Evolutionary conservation across 2,888 invertebrate species (phyloP).

Genomic region (Odontocerum albicorne): DNA sequence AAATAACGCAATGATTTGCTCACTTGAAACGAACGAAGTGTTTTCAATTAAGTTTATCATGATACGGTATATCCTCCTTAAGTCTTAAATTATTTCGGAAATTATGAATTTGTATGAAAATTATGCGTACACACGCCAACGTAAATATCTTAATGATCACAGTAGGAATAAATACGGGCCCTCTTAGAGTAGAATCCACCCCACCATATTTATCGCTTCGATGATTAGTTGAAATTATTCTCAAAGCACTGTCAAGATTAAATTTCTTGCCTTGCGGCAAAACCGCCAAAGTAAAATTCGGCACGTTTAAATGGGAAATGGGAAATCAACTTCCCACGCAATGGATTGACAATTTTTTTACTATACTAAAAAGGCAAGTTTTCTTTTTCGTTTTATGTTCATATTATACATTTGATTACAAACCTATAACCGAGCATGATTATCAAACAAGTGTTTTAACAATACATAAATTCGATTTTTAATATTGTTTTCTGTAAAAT

Average conservation of each 20-base stretch:
- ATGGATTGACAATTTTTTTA: too few species aligned
- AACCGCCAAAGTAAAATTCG: background rate
- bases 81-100: background rate
- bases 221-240: slow-evolving; percentile 21
- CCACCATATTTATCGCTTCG: slow-evolving; percentile 10
- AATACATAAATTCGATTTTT: too few species aligned
- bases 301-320: slow-evolving; percentile 11
- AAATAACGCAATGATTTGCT: too few species aligned
- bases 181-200: slow-evolving; percentile 1
- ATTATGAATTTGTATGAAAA: slow-evolving; percentile 1
- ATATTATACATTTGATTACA: too few species aligned
- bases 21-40: too few species aligned
- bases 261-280: slow-evolving; percentile 7
- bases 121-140: slow-evolving; percentile 13
- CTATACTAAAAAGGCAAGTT: too few species aligned
- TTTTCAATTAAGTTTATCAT: too few species aligned
- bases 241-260: slow-evolving; percentile 20
- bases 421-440: too few species aligned
- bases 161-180: slow-evolving; percentile 7
- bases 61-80: background rate
- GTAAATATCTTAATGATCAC: slow-evolving; percentile 12
- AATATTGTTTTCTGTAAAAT: too few species aligned
- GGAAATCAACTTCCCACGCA: too few species aligned
- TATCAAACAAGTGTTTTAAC: too few species aligned
- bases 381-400: too few species aligned